Percentiles rank a stretch among this genome's conserved stretches.
These are phyloP conservation scores for Apodemia mormo DNA, from an alignment of 2,888 invertebrate genomes.

Conservation along the genomic window DNA sequence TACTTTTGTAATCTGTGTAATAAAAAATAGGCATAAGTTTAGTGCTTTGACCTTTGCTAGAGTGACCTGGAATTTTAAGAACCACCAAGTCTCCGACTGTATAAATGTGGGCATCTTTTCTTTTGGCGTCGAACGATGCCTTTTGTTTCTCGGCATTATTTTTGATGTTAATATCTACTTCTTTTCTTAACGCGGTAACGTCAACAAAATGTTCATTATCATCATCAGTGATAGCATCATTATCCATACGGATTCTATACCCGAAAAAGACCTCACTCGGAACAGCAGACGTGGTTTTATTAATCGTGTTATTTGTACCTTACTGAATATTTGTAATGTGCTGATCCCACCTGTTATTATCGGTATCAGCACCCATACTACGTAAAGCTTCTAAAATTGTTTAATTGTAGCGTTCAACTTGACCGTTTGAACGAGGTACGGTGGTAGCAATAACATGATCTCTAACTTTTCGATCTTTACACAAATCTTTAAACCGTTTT, in stretches of 20 bases:
- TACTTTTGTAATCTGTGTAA: slow-evolving; percentile 36
- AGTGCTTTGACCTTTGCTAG: slow-evolving; percentile 40
- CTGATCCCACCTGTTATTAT: slow-evolving; percentile 33
- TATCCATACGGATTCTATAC: slow-evolving; percentile 32
- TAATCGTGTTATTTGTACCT: too few species aligned
- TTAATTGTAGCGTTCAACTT: slow-evolving; percentile 38
- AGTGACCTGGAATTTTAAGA: too few species aligned
- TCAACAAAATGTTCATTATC: neutral
- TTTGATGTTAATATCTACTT: neutral
- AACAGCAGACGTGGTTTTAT: slow-evolving; percentile 36
- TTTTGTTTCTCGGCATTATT: slow-evolving; percentile 28
- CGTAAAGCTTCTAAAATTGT: slow-evolving; percentile 38
- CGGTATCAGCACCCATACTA: slow-evolving; percentile 37
- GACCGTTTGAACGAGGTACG: slow-evolving; percentile 34
- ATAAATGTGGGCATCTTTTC: slow-evolving; percentile 34
- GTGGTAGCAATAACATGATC: slow-evolving; percentile 33
- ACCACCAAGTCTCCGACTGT: slow-evolving; percentile 37
- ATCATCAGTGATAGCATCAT: slow-evolving; percentile 26
- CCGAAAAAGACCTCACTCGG: slow-evolving; percentile 38
- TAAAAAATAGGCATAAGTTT: slow-evolving; percentile 37
- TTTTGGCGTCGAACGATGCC: slow-evolving; percentile 31
- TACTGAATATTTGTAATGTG: slow-evolving; percentile 38
- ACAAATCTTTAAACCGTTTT: slow-evolving; percentile 33
- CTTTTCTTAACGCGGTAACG: slow-evolving; percentile 11
- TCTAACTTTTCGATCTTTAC: slow-evolving; percentile 30